These are phyloP conservation scores for Crypturellus undulatus DNA, from an alignment of 2,113 vertebrate species.

Conservation along the genomic window DNA sequence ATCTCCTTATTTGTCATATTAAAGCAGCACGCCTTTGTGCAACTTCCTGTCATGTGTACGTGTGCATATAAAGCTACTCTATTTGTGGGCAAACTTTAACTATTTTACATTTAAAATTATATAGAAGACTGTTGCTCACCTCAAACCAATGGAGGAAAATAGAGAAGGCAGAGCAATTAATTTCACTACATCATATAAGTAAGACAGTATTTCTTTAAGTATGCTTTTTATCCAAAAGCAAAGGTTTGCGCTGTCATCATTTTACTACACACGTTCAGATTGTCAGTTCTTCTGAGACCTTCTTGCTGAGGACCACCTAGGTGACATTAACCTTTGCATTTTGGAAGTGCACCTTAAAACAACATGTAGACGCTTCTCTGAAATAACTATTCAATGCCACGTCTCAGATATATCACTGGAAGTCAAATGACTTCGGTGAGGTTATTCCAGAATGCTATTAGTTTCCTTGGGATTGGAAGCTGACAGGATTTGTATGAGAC, in stretches of 20 bases:
- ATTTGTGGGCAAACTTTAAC: background rate
- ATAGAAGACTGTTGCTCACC: background rate
- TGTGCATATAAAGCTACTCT: background rate
- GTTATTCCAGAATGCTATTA: background rate
- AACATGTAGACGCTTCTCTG: background rate
- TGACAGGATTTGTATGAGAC: background rate
- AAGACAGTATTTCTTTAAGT: background rate
- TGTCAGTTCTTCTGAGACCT: background rate
- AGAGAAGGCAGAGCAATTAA: background rate
- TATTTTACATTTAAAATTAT: background rate
- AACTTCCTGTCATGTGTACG: background rate
- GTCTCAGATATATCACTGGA: background rate
- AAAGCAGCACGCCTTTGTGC: accelerated
- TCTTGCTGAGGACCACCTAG: background rate
- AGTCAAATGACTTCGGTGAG: background rate
- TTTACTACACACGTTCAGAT: background rate
- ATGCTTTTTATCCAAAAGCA: accelerated
- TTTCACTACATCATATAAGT: background rate
- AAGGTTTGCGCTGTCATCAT: accelerated
- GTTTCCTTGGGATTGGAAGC: background rate
- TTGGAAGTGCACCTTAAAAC: background rate
- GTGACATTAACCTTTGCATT: background rate
- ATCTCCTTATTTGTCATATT: background rate
- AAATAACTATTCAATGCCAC: background rate
- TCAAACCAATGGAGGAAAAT: background rate